Percentiles rank a stretch among this genome's conserved stretches.
phyloP scores from a whole-genome alignment of 2,113 vertebrate genomes.

The Muntiacus reevesi region DNA sequence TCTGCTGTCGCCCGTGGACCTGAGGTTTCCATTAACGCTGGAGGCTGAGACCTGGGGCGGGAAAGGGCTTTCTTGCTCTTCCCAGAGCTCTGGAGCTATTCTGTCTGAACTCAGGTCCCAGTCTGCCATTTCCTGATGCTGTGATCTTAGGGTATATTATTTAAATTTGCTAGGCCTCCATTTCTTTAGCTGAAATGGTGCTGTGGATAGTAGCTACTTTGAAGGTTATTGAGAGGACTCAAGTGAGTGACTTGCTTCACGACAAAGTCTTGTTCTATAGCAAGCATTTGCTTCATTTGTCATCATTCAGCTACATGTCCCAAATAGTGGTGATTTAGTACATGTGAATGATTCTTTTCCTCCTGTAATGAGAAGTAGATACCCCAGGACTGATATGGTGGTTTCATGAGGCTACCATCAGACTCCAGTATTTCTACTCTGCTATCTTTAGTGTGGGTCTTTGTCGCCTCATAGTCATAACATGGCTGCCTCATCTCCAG shows the following conservation, averaged over 20 bases:
- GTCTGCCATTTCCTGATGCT: not conserved
- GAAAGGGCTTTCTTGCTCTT: not conserved
- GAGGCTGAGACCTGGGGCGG: not conserved
- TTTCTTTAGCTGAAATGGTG: not conserved
- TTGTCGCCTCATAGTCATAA: not conserved
- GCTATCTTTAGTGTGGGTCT: not conserved
- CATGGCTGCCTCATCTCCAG: not conserved
- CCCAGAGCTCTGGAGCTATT: not conserved
- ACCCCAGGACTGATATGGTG: not conserved
- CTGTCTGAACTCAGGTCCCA: not conserved
- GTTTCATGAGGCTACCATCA: not conserved
- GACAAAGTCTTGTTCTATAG: not conserved
- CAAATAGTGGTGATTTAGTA: not conserved
- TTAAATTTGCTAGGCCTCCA: not conserved
- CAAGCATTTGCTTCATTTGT: not conserved
- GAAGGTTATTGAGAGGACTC: not conserved
- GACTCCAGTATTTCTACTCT: not conserved
- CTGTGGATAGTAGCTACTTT: not conserved
- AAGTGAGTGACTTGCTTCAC: not conserved
- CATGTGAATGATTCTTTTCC: not conserved
- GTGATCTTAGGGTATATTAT: not conserved
- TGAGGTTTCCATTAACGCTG: not conserved
- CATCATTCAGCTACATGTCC: not conserved
- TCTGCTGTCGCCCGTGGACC: fast-evolving
- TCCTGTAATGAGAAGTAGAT: not conserved